These are phyloP conservation scores for Drosophila sordidapex DNA, from an alignment of 2,888 invertebrate genomes.

Conservation along the genomic window DNA sequence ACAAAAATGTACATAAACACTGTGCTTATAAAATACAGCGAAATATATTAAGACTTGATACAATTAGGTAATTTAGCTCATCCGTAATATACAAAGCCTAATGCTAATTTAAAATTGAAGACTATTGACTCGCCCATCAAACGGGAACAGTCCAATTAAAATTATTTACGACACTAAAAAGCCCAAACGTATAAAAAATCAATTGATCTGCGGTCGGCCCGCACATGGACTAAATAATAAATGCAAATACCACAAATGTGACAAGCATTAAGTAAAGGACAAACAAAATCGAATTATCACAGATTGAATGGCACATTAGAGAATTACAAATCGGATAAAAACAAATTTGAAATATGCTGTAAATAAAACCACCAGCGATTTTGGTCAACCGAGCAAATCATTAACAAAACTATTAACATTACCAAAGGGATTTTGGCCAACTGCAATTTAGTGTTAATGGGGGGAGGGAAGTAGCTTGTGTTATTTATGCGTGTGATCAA, in stretches of 20 bases:
- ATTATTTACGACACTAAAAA: conserved; percentile 17
- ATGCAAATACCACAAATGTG: conserved; percentile 46
- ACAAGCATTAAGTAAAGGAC: conserved; percentile 38
- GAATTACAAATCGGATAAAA: conserved; percentile 32
- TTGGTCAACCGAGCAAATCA: conserved; percentile 61
- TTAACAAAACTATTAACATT: conserved; percentile 66
- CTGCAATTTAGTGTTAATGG: neutral
- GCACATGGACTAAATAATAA: conserved; percentile 34
- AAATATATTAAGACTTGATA: neutral
- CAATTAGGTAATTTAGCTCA: conserved; percentile 5
- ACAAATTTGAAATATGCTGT: conserved; percentile 4
- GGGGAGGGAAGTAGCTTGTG: neutral
- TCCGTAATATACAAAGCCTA: conserved; percentile 7
- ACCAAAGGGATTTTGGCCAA: conserved; percentile 32
- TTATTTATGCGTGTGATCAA: conserved; percentile 40
- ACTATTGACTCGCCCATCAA: conserved; percentile 8
- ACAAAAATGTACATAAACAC: neutral
- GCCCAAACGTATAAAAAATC: conserved; percentile 64
- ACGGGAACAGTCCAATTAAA: conserved; percentile 43
- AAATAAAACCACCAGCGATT: conserved; percentile 38
- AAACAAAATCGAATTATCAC: conserved; percentile 57
- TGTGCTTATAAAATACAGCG: neutral
- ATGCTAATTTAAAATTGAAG: conserved; percentile 40
- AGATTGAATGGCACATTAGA: conserved; percentile 52
- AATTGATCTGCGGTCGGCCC: conserved; percentile 68